These are phyloP conservation scores for Drosophila truncata DNA, from an alignment of 1,140 invertebrate genomes.

Conservation along the genomic window DNA sequence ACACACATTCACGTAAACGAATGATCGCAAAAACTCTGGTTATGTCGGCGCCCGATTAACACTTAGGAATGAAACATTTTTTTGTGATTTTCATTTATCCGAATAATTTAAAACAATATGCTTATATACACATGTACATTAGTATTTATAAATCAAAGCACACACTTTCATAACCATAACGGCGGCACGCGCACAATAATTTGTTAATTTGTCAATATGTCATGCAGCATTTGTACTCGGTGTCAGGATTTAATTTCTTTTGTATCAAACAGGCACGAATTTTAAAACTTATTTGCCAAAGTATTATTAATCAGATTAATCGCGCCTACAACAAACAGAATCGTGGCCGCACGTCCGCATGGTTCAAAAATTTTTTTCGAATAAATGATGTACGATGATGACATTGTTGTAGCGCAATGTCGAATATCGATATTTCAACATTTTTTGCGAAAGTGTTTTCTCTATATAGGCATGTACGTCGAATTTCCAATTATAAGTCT, in stretches of 20 bases:
- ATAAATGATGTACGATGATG: too few relatives aligned
- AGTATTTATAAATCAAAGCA: constrained; percentile 45
- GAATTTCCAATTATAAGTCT: too few relatives aligned
- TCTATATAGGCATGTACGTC: too few relatives aligned
- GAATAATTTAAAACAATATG: constrained; percentile 2
- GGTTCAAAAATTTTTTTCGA: background rate
- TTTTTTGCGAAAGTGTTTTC: too few relatives aligned
- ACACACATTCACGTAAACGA: constrained; percentile 7
- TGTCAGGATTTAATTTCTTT: background rate
- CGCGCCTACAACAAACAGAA: constrained; percentile 4
- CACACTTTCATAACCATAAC: constrained; percentile 24
- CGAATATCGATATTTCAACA: too few relatives aligned
- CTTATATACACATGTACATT: constrained; percentile 21
- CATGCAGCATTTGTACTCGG: constrained; percentile 17
- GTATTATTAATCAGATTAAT: background rate
- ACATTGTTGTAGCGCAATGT: too few relatives aligned
- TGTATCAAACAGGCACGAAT: background rate
- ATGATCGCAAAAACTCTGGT: constrained; percentile 14
- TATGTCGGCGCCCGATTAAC: constrained; percentile 20
- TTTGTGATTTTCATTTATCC: constrained; percentile 35
- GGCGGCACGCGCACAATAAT: background rate
- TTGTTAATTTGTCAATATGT: background rate
- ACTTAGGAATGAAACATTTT: constrained; percentile 28
- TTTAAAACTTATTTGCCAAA: constrained; percentile 3
- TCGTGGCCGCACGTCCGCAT: constrained; percentile 15